Base-by-base conservation (phyloP, 2,888 invertebrate genomes). In the Drosophila histrio region DNA sequence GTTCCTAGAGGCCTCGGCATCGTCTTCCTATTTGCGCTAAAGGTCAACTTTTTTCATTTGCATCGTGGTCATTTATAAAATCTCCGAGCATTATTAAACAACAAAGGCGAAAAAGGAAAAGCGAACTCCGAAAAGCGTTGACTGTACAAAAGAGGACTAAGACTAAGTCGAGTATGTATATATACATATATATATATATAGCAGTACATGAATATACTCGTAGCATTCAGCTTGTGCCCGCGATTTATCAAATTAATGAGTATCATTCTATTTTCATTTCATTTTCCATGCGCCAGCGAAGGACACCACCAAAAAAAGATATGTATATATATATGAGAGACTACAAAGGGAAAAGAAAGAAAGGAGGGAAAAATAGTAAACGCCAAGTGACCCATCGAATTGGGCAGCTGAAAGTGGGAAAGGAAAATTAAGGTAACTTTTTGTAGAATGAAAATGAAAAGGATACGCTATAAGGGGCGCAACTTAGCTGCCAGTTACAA, bases 161-260 rank as follows among this genome's bases (percentile, higher is more conserved):
- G 53, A 22, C 46, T 28, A 26, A 38, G 58, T 28, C 30, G 34
- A 58, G 56, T 53, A 53, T 46, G 43, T 26, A 21, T 41, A 47
- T 24, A 24, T 36, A 36, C 21, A n/a, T 44, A 54, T 57, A 46
- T 26, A 56, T 17, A 53, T 24, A 57, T 41, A 57, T 26, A 65
- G 26, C 8, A 36, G 47, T 69, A 65, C 38, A 38, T 72, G 47
- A 28, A 50, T 53, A 53, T 47, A 49, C 13, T 15, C 22, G 53
- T 34, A 32, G 62, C 50, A 54, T 46, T 69, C 28, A 49, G 70
- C 6, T 61, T 77, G 62, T 69, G 65, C 56, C 77, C 82, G 82
- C 90, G 90, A 89, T 90, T 90, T 90, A 89, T 89, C 90, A 89
- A 90, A 90, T 89, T 90, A 89, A 89, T 90, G 90, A 89, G 90